These are phyloP conservation scores for Sarcophaga bullata DNA, from an alignment of 1,140 invertebrate species.

Conservation along the genomic window DNA sequence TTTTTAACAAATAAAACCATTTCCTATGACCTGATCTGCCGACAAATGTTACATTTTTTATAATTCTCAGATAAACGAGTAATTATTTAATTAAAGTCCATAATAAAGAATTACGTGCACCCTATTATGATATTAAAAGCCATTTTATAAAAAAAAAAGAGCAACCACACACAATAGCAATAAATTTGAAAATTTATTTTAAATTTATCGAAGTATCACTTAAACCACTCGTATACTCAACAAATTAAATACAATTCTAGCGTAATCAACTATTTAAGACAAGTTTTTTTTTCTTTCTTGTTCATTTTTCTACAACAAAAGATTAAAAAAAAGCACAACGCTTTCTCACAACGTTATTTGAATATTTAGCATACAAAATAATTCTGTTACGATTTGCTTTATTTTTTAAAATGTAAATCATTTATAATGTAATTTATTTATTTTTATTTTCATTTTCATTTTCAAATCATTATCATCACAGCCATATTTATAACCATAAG, in stretches of 20 bases:
- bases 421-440: background rate
- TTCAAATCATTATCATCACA: slow-evolving; percentile 48
- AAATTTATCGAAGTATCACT: background rate
- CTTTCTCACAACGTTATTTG: too few species aligned
- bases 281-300: background rate
- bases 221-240: background rate
- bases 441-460: background rate
- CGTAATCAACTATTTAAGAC: slow-evolving; percentile 4
- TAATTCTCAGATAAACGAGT: background rate
- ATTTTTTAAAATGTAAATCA: background rate
- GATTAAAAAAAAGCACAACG: too few species aligned
- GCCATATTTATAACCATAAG: slow-evolving; percentile 70
- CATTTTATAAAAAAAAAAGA: background rate
- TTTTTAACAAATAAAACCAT: background rate
- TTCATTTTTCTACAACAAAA: too few species aligned
- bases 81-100: slow-evolving; percentile 21
- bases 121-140: slow-evolving; percentile 11
- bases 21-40: background rate
- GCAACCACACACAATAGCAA: background rate
- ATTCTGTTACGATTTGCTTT: background rate
- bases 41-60: too few species aligned
- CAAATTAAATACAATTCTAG: background rate
- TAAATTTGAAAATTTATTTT: background rate
- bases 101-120: background rate
- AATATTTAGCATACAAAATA: too few species aligned